Conservation (phyloP, 2,888 invertebrate genomes). For the Flexamia atlantica region DNA sequence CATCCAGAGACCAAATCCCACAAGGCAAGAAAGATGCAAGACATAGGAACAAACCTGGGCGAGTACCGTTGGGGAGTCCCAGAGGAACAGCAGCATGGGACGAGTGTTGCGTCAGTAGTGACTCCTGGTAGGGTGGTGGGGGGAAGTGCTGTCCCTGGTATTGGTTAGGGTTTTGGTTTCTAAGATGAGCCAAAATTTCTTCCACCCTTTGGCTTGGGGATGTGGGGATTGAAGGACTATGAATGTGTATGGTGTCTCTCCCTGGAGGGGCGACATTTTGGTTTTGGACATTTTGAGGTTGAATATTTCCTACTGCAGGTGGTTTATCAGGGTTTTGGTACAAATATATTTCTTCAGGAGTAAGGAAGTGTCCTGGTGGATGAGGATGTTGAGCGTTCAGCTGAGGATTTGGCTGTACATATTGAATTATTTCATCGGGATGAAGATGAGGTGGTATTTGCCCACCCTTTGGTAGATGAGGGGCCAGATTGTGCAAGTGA, state of each 20-base stretch:
- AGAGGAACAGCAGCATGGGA: slow-evolving; percentile 52
- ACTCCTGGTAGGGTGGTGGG: slow-evolving; percentile 49
- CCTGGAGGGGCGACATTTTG: slow-evolving; percentile 9
- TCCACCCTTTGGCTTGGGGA: slow-evolving; percentile 72
- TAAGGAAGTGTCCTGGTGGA: slow-evolving; percentile 60
- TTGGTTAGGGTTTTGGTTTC: slow-evolving; percentile 73
- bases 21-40: slow-evolving; percentile 11
- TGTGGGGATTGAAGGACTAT: slow-evolving; percentile 72
- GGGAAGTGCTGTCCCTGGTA: slow-evolving; percentile 70
- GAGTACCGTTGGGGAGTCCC: slow-evolving; percentile 20
- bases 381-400: slow-evolving; percentile 53
- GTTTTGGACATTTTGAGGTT: slow-evolving; percentile 9
- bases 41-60: slow-evolving; percentile 56
- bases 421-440: slow-evolving; percentile 63
- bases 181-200: slow-evolving; percentile 73
- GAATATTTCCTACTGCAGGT: slow-evolving; percentile 69
- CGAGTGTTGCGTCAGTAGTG: slow-evolving; percentile 58
- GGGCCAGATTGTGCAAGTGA: slow-evolving; percentile 61
- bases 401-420: slow-evolving; percentile 60
- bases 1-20: slow-evolving; percentile 17
- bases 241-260: slow-evolving; percentile 72
- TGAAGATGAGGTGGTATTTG: slow-evolving; percentile 56
- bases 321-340: slow-evolving; percentile 65
- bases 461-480: slow-evolving; percentile 40
- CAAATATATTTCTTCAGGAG: slow-evolving; percentile 65